Evolutionary conservation across 2,888 invertebrate species (phyloP).

Genomic region (Dolichopus griseipennis): DNA sequence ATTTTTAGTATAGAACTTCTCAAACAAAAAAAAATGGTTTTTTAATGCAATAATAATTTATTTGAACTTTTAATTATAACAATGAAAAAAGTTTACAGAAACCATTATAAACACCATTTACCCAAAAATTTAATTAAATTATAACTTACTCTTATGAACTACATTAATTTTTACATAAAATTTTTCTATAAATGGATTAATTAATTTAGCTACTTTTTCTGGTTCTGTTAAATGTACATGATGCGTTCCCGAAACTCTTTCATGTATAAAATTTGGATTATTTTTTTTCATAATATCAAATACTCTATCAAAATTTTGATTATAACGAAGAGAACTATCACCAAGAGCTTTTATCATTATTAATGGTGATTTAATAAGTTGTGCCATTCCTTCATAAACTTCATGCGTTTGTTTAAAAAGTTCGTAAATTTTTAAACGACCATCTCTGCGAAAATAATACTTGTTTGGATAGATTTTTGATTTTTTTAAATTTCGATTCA

Average conservation of each 20-base stretch:
- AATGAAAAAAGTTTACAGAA: too few relatives aligned
- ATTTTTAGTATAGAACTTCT: too few relatives aligned
- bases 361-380: slow-evolving; percentile 50
- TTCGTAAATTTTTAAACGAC: slow-evolving; percentile 45
- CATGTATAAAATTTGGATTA: slow-evolving; percentile 47
- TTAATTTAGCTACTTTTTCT: slow-evolving; percentile 14
- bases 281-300: slow-evolving; percentile 47
- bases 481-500: slow-evolving; percentile 50
- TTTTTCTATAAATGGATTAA: slow-evolving; percentile 2
- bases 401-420: slow-evolving; percentile 27
- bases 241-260: slow-evolving; percentile 55
- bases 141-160: background rate
- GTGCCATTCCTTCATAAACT: slow-evolving; percentile 47
- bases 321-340: slow-evolving; percentile 42
- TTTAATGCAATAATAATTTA: too few relatives aligned
- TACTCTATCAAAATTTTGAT: slow-evolving; percentile 45
- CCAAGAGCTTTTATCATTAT: slow-evolving; percentile 50
- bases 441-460: slow-evolving; percentile 52
- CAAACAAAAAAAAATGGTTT: too few relatives aligned
- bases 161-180: background rate
- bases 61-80: background rate
- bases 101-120: background rate
- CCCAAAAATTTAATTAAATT: background rate
- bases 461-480: slow-evolving; percentile 51
- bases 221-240: slow-evolving; percentile 38